Percentiles rank a stretch among this genome's conserved stretches.
These are phyloP conservation scores for Galago senegalensis DNA, from an alignment of 2,797 vertebrate species.

Conservation along the genomic window DNA sequence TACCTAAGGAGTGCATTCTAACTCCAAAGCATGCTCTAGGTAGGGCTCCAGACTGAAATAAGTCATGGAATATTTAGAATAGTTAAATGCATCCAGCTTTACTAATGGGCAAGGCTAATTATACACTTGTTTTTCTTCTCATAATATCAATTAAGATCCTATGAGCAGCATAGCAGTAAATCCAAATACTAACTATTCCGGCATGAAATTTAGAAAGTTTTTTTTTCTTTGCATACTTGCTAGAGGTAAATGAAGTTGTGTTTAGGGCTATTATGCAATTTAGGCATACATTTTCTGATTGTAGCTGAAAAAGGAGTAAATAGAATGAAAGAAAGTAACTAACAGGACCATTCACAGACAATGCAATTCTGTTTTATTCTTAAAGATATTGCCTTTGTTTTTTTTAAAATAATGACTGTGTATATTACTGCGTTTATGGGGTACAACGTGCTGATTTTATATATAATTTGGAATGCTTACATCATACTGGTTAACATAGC, in stretches of 20 bases:
- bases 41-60: background rate
- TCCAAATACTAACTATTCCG: background rate
- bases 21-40: background rate
- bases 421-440: no score
- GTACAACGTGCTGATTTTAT: no score
- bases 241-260: background rate
- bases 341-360: background rate
- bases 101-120: background rate
- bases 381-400: background rate
- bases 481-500: no score
- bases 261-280: background rate
- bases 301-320: background rate
- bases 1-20: background rate
- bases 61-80: background rate
- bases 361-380: background rate
- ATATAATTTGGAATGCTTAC: no score
- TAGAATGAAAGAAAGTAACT: background rate
- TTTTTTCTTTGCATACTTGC: background rate
- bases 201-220: background rate
- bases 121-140: background rate
- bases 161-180: background rate
- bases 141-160: conserved; percentile 19
- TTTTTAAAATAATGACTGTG: no score
- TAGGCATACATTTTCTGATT: background rate
- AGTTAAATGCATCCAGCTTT: conserved; percentile 4